phyloP scores from a whole-genome alignment of 2,888 invertebrate genomes.

The Drosophila lutescens region DNA sequence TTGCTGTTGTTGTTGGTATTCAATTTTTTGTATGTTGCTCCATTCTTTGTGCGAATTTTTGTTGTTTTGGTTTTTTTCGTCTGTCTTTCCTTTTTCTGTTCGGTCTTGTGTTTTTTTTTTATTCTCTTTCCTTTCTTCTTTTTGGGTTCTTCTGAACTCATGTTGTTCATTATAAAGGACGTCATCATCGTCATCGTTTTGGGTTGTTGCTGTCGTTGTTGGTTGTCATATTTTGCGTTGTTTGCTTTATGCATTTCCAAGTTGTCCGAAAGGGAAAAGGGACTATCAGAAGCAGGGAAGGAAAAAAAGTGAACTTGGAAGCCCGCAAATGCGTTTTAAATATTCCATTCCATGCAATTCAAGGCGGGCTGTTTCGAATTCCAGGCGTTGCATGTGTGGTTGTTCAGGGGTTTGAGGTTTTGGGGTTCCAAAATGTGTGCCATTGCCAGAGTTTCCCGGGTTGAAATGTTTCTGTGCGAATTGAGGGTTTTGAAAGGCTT shows the following conservation, averaged over 20 bases:
- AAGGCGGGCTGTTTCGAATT: slow-evolving; percentile 29
- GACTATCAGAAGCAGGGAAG: background rate
- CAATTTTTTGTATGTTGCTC: slow-evolving; percentile 26
- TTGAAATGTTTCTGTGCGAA: background rate
- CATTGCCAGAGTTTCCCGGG: background rate
- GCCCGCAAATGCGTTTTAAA: slow-evolving; percentile 35
- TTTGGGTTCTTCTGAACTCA: slow-evolving; percentile 68
- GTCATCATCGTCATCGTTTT: slow-evolving; percentile 49
- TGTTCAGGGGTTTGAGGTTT: background rate
- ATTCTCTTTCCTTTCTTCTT: slow-evolving; percentile 38
- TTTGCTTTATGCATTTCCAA: slow-evolving; percentile 74
- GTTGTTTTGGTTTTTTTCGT: slow-evolving; percentile 29
- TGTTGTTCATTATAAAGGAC: slow-evolving; percentile 74
- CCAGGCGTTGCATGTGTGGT: slow-evolving; percentile 14
- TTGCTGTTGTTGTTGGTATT: slow-evolving; percentile 38
- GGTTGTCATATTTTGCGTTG: slow-evolving; percentile 52
- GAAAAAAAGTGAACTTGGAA: slow-evolving; percentile 4
- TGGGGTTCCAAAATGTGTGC: background rate
- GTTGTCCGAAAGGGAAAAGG: slow-evolving; percentile 44
- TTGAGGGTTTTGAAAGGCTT: background rate
- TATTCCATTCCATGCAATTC: slow-evolving; percentile 29
- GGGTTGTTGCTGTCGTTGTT: slow-evolving; percentile 46
- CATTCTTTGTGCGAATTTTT: slow-evolving; percentile 36
- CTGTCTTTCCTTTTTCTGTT: slow-evolving; percentile 44
- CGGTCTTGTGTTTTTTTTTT: slow-evolving; percentile 33